These are phyloP conservation scores for Erythrocercus mccallii DNA, from an alignment of 2,113 vertebrate genomes.

Conservation along the genomic window DNA sequence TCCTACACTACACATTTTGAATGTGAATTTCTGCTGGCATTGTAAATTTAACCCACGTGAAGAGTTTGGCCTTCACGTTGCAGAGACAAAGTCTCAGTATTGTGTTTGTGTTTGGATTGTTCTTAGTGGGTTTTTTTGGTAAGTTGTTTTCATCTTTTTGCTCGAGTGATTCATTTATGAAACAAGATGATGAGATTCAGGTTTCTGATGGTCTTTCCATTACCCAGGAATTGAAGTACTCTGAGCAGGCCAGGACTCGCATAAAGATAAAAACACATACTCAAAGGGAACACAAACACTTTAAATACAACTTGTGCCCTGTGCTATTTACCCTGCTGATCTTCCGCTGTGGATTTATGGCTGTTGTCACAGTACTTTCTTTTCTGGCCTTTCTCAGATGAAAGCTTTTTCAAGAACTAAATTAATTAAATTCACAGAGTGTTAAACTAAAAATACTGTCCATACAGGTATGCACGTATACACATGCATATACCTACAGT, in stretches of 20 bases:
- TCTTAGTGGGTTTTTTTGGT: background rate
- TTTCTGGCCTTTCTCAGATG: background rate
- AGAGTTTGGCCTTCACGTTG: background rate
- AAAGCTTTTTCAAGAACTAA: conserved; percentile 6
- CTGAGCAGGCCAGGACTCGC: conserved; percentile 10
- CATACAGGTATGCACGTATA: background rate
- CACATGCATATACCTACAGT: background rate
- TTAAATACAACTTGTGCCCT: background rate
- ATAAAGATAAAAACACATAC: conserved; percentile 7
- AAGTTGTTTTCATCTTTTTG: background rate
- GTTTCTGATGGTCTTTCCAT: conserved; percentile 42
- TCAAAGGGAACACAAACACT: background rate
- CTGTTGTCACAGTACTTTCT: conserved; percentile 28
- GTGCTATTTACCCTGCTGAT: background rate
- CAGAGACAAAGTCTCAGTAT: background rate
- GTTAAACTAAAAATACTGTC: background rate
- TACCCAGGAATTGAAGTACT: conserved; percentile 20
- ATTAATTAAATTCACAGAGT: background rate
- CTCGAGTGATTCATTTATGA: conserved; percentile 42
- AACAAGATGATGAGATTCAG: conserved; percentile 33
- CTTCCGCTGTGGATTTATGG: conserved; percentile 24
- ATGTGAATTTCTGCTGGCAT: background rate
- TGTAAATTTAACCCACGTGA: background rate
- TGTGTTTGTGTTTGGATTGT: background rate
- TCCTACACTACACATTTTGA: background rate